A percentile compares a stretch with the other conserved stretches of the same genome.
These are phyloP conservation scores for Enteromius thamalakanensis DNA, from an alignment of 2,797 vertebrate genomes.

Conservation along the genomic window DNA sequence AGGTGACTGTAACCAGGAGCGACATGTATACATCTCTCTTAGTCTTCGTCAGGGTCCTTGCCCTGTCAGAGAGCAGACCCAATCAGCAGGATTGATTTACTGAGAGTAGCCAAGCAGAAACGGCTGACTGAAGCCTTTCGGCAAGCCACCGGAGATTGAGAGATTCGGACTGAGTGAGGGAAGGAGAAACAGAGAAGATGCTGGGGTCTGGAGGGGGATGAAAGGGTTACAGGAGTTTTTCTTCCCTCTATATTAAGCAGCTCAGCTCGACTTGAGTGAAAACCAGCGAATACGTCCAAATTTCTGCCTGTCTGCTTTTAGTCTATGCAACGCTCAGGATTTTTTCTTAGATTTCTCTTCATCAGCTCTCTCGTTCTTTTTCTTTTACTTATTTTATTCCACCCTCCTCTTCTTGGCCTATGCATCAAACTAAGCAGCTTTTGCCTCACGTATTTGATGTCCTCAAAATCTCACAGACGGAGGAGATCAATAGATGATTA, in stretches of 20 bases:
- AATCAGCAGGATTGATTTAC: slow-evolving; percentile 78
- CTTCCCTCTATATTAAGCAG: slow-evolving; percentile 62
- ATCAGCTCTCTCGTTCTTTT: slow-evolving; percentile 33
- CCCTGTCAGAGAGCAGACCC: slow-evolving; percentile 74
- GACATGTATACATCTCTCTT: slow-evolving; percentile 78
- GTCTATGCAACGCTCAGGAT: neutral
- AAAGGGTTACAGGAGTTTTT: slow-evolving; percentile 41
- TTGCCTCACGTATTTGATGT: slow-evolving; percentile 71
- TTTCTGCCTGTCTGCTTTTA: slow-evolving; percentile 36
- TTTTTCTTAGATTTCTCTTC: slow-evolving; percentile 30
- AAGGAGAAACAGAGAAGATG: slow-evolving; percentile 22
- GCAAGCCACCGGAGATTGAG: slow-evolving; percentile 28
- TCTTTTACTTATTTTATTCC: slow-evolving; percentile 14
- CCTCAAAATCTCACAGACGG: slow-evolving; percentile 74
- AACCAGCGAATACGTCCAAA: slow-evolving; percentile 16
- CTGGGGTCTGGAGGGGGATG: slow-evolving; percentile 48
- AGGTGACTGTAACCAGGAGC: slow-evolving; percentile 71
- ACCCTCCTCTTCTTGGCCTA: slow-evolving; percentile 35
- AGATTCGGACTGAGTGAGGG: neutral
- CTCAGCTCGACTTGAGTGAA: slow-evolving; percentile 54
- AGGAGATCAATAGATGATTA: slow-evolving; percentile 78
- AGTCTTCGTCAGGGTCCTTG: slow-evolving; percentile 72
- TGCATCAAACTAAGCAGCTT: slow-evolving; percentile 52
- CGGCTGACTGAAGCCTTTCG: slow-evolving; percentile 71
- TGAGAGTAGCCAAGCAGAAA: slow-evolving; percentile 72